Conservation (phyloP, 2,888 invertebrate genomes). For the Malthinus flaveolus region DNA sequence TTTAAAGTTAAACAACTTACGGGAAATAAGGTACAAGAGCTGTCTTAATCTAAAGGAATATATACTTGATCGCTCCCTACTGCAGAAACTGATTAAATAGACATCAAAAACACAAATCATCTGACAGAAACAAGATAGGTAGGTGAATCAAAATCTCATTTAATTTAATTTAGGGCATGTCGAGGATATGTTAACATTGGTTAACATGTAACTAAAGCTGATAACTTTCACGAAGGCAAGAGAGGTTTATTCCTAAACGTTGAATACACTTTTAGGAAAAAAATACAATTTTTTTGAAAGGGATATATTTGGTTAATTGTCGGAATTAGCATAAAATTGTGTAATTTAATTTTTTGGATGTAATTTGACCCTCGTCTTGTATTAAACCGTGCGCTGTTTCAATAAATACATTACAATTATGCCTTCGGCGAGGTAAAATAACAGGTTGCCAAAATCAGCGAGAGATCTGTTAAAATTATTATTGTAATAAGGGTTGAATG, state of each 20-base stretch:
- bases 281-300: too few relatives aligned
- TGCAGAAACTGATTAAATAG: constrained; percentile 35
- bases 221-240: constrained; percentile 7
- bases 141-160: constrained; percentile 37
- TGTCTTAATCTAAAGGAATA: constrained; percentile 13
- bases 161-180: constrained; percentile 40
- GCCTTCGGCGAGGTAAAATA: not conserved
- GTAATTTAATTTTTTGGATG: not conserved
- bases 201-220: constrained; percentile 31
- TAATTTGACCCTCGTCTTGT: not conserved
- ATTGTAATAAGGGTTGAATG: too few relatives aligned
- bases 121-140: constrained; percentile 38
- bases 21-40: constrained; percentile 1
- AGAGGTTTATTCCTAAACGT: constrained; percentile 1
- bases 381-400: not conserved
- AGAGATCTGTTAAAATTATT: too few relatives aligned
- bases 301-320: too few relatives aligned
- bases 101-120: constrained; percentile 41
- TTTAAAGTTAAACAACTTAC: constrained; percentile 3
- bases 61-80: constrained; percentile 23
- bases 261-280: not conserved
- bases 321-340: too few relatives aligned
- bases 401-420: not conserved
- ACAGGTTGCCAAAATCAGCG: too few relatives aligned
- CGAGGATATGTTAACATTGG: constrained; percentile 38